Evolutionary conservation across 1,140 invertebrate species (phyloP).

Genomic region (Macrotrachela quadricornifera): DNA sequence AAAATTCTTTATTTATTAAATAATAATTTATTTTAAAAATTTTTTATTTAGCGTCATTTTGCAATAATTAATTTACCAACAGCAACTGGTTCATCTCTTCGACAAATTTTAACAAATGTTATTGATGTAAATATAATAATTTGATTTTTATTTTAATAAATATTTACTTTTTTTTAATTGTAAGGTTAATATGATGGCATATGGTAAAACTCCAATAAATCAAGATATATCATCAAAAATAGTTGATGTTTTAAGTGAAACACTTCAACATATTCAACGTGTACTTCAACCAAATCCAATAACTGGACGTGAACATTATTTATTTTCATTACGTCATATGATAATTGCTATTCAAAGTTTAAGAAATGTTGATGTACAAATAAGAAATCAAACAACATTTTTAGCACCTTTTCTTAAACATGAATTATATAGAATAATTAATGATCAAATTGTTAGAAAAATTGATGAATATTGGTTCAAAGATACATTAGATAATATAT

Average conservation of each 20-base stretch:
- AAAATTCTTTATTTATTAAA: background rate
- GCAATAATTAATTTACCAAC: slow-evolving; percentile 23
- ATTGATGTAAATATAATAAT: slow-evolving; percentile 17
- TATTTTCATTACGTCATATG: slow-evolving; percentile 27
- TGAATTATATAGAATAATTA: slow-evolving; percentile 22
- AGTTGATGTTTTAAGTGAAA: slow-evolving; percentile 22
- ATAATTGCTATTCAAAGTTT: slow-evolving; percentile 27
- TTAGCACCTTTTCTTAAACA: slow-evolving; percentile 26
- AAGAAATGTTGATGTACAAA: slow-evolving; percentile 21
- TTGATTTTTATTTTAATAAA: background rate
- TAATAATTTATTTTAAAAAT: background rate
- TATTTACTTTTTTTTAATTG: background rate
- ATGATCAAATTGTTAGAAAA: slow-evolving; percentile 19
- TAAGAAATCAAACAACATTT: slow-evolving; percentile 21
- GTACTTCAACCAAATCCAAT: slow-evolving; percentile 21
- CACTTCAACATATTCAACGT: slow-evolving; percentile 18
- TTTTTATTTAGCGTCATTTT: slow-evolving; percentile 25
- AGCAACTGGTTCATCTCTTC: slow-evolving; percentile 19
- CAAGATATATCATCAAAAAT: slow-evolving; percentile 25
- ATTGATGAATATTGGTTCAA: slow-evolving; percentile 1
- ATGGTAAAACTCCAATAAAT: slow-evolving; percentile 20
- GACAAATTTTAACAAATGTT: slow-evolving; percentile 21
- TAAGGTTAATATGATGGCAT: slow-evolving; percentile 20
- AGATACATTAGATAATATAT: background rate
- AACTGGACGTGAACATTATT: slow-evolving; percentile 24